Evolutionary conservation across 2,888 invertebrate genomes (phyloP), one percentile per base, ranked within the genome.

Genomic region (Camponotus fellah): DNA sequence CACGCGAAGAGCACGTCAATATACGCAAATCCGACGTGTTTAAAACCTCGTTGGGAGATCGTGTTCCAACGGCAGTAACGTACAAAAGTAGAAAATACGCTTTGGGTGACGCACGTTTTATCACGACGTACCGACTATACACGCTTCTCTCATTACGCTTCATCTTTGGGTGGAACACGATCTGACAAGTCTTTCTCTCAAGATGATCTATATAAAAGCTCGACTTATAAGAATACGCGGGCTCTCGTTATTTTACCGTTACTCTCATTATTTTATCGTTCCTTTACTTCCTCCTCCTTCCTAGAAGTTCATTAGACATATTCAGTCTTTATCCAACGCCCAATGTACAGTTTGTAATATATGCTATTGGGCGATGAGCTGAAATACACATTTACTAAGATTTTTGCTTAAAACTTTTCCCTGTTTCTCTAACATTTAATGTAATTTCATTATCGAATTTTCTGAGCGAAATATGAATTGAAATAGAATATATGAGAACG

Each of bases 1-100:
- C 60, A 60, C 79, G 81, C 68, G 77, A 76, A 66, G 76, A 86
- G 82, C 77, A 81, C 76, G 71, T 79, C 74, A 64, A 68, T 40
- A 84, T 82, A 76, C 86, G 65, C 77, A 80, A 75, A 77, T 86
- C 62, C 64, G 49, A 85, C 69, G 80, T 86, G 81, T 66, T 62
- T 72, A 76, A 86, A 86, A 85, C 75, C 72, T 68, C 79, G 72
- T 75, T 85, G 21, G 83, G 65, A 84, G 90, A 91, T 89, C 91
- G 87, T 89, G 84, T 87, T 91, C 89, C 84, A 89, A 85, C 85
- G 77, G 74, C 79, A 86, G 72, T 86, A 84, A 85, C 74, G 88
- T 88, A 90, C 85, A 89, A 90, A 89, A 87, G 88, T 90, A 89
- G 82, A 90, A 89, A 90, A 90, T 90, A 90, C 85, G 77, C 34